Evolutionary conservation across 2,113 vertebrate species (phyloP).

Genomic region (Nyctibius bracteatus): DNA sequence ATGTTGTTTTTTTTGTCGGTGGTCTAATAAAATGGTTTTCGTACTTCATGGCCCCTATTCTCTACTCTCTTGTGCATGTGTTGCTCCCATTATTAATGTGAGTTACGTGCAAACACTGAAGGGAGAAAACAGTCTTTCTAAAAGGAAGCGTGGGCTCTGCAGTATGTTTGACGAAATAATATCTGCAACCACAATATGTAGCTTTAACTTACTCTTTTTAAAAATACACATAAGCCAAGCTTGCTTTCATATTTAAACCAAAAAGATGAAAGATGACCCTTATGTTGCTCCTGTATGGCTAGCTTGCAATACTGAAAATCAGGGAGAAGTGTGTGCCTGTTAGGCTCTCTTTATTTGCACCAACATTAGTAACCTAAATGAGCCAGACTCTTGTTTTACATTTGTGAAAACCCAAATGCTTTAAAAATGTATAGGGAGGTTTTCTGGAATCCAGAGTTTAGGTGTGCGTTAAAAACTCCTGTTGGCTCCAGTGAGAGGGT

Average conservation of each 20-base stretch:
- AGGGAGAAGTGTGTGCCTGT: background rate
- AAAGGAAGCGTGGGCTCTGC: background rate
- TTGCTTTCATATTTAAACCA: background rate
- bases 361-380: too few relatives aligned
- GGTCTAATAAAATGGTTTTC: background rate
- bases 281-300: background rate
- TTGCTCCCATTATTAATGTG: background rate
- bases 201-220: background rate
- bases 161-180: background rate
- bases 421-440: background rate
- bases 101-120: background rate
- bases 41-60: background rate
- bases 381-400: background rate
- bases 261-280: background rate
- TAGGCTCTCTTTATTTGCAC: background rate
- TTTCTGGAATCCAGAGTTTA: background rate
- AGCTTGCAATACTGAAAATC: background rate
- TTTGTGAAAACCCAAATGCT: background rate
- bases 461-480: background rate
- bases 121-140: background rate
- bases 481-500: background rate
- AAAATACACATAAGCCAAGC: background rate
- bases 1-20: background rate
- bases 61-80: background rate
- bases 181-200: background rate